phyloP scores from a whole-genome alignment of 2,888 invertebrate species.

The Hofmannophila pseudospretella region DNA sequence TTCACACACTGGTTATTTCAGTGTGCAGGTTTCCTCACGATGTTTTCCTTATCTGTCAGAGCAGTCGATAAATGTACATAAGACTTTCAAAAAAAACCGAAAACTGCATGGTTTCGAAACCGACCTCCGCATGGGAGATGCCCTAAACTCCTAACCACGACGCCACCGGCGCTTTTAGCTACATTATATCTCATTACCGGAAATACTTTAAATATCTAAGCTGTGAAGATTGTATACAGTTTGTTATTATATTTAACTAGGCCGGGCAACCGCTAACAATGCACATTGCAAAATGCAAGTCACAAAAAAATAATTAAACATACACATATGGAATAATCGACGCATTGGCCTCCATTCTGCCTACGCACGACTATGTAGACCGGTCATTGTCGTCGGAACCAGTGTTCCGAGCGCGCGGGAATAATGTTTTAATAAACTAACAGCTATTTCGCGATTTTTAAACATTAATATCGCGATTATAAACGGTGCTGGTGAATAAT shows the following conservation, averaged over 20 bases:
- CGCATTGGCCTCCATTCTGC: slow-evolving; percentile 56
- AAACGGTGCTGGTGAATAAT: slow-evolving; percentile 16
- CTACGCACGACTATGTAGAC: slow-evolving; percentile 47
- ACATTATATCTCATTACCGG: too few relatives aligned
- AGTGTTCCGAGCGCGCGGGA: not conserved
- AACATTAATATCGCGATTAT: slow-evolving; percentile 1
- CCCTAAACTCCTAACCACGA: too few relatives aligned
- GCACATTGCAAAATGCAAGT: slow-evolving; percentile 54
- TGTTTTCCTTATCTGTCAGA: too few relatives aligned
- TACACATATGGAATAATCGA: slow-evolving; percentile 36
- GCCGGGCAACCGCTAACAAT: slow-evolving; percentile 41
- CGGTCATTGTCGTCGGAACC: slow-evolving; percentile 54
- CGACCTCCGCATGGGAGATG: too few relatives aligned
- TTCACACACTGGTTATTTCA: too few relatives aligned
- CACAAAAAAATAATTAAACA: slow-evolving; percentile 44
- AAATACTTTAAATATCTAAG: too few relatives aligned
- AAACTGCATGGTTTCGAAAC: too few relatives aligned
- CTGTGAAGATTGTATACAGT: not conserved
- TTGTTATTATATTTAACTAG: not conserved
- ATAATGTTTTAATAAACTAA: not conserved
- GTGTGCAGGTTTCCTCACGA: too few relatives aligned
- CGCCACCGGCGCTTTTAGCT: too few relatives aligned
- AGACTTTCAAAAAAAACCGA: too few relatives aligned
- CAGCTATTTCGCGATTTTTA: not conserved
- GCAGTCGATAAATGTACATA: too few relatives aligned